Base-by-base conservation (phyloP, 37 sponge, comb jelly and placozoan genomes). In the Beroe forskalii region DNA sequence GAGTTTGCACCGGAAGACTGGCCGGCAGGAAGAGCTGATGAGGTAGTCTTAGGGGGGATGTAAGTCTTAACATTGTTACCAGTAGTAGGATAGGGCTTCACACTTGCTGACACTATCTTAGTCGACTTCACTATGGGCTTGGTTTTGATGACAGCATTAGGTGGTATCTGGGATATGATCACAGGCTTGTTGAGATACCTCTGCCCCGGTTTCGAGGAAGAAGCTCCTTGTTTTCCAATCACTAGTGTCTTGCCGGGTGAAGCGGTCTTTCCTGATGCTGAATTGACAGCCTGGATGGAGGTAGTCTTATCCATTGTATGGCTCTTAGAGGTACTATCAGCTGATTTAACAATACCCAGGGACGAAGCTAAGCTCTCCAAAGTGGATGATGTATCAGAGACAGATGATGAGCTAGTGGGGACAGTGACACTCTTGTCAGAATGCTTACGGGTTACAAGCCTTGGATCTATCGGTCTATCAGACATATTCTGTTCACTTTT, bases 61-160 rank as follows among this genome's bases (percentile, higher is more conserved):
- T 48, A 48, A 12, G 55, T 48, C 12, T 48, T 6, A 6, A 48
- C 55, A 48, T 12, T 12, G 55, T 6, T 6, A 36, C 72, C 39
- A 12, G 72, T 36, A 12, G 55, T 48, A 12, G 55, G 55, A 48
- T 48, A 48, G 55, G 55, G 55, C 32, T 69, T 69, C 12, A 69
- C 32, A 69, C 33, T 69, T 14, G 72, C 72, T 27, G 72, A 69
- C 35, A 69, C 72, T 69, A 69, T 69, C 32, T 69, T 69, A 69
- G 72, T 27, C 1, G 33, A 27, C 38, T 69, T 31, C 2, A 69
- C 39, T 4, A 9, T 32, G 72, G 72, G 38, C 14, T 69, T 69
- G 32, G 72, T 33, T 69, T 32, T 28, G 38, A 69, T 35, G 32
- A 33, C 38, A 32, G 72, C 35, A 14, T 69, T 33, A 37, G 72